Evolutionary conservation across 2,888 invertebrate species (phyloP).

Genomic region (Andrena chrysosceles): DNA sequence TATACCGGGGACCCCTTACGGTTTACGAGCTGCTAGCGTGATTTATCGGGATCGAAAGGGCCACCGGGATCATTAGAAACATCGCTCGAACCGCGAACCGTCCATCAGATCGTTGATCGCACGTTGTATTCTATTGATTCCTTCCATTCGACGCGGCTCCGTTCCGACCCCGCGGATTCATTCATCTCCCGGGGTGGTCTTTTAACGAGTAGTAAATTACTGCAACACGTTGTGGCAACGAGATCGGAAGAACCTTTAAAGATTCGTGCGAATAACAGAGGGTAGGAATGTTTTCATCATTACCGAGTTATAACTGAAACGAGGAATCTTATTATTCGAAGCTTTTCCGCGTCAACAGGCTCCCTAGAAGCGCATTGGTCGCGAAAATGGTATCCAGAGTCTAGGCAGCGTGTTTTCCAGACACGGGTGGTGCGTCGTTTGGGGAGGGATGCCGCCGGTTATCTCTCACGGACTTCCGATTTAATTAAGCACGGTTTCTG

Average conservation of each 20-base stretch:
- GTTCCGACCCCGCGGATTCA: neutral
- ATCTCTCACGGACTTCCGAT: slow-evolving; percentile 75
- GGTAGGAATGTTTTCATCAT: neutral
- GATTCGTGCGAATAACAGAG: neutral
- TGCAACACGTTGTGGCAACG: neutral
- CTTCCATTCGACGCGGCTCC: slow-evolving; percentile 2
- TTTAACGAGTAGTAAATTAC: slow-evolving; percentile 18
- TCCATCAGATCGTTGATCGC: slow-evolving; percentile 44
- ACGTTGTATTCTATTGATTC: slow-evolving; percentile 29
- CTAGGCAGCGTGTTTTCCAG: slow-evolving; percentile 37
- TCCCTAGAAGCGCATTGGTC: neutral
- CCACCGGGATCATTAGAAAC: slow-evolving; percentile 72
- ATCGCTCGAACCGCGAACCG: slow-evolving; percentile 59
- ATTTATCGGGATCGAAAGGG: slow-evolving; percentile 81
- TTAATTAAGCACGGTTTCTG: slow-evolving; percentile 75
- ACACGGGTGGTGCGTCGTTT: slow-evolving; percentile 6
- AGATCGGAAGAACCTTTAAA: neutral
- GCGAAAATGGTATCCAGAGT: neutral
- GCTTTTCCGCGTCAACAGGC: neutral
- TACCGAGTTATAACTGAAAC: neutral
- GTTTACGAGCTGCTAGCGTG: slow-evolving; percentile 77
- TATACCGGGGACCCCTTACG: slow-evolving; percentile 62
- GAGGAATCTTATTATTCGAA: neutral
- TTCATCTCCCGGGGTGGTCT: slow-evolving; percentile 15
- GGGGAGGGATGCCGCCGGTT: slow-evolving; percentile 55